Conservation (phyloP, 2,113 vertebrate species). For the Crotalus viridis region DNA sequence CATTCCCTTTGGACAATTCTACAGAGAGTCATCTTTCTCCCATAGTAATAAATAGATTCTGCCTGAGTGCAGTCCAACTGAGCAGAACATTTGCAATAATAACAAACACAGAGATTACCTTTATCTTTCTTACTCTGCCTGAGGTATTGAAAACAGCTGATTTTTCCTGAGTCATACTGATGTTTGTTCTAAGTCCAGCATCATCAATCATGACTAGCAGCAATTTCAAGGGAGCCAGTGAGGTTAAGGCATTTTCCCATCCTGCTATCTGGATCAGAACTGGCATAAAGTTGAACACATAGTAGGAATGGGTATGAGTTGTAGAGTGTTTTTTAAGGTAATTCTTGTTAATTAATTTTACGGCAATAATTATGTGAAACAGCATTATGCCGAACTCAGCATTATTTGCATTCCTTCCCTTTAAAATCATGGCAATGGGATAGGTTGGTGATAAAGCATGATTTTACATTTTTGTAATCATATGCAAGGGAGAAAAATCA, state of each 20-base stretch:
- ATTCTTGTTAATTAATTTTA: not conserved
- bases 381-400: not conserved
- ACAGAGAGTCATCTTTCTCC: not conserved
- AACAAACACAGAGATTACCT: not conserved
- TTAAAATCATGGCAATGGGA: not conserved
- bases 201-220: constrained; percentile 8
- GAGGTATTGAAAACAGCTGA: constrained; percentile 4
- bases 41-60: not conserved
- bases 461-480: not conserved
- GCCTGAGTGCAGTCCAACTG: not conserved
- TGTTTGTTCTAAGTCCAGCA: not conserved
- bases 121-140: constrained; percentile 1
- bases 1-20: not conserved
- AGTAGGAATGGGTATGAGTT: not conserved
- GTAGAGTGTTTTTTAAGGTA: not conserved
- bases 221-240: not conserved
- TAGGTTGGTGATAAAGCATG: not conserved
- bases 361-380: not conserved
- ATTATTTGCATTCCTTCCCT: not conserved
- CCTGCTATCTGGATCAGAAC: not conserved
- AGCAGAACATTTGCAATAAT: not conserved
- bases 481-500: not conserved
- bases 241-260: not conserved
- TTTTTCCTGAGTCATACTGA: not conserved
- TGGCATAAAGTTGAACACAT: not conserved